Conservation (phyloP, 1,140 invertebrate genomes). For the Drosophila arizonae region DNA sequence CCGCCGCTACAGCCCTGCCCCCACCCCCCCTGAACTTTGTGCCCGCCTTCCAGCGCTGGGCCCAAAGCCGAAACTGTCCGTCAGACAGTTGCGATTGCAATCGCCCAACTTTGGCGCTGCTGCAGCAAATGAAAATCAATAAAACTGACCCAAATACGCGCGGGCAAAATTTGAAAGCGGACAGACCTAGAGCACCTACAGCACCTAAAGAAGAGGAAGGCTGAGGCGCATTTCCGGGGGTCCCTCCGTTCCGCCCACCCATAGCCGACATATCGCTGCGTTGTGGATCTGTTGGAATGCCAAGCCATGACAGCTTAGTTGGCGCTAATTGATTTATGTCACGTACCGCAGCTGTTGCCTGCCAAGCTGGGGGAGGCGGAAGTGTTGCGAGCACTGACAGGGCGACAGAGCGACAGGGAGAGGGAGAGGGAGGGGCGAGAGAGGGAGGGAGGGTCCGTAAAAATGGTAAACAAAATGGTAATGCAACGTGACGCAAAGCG, state of each 20-base stretch:
- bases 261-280: not conserved
- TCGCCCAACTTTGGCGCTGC: constrained; percentile 41
- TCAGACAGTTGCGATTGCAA: constrained; percentile 67
- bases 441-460: not conserved
- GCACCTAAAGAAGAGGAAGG: not conserved
- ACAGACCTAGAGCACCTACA: not conserved
- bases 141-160: constrained; percentile 79
- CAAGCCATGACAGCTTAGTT: constrained; percentile 61
- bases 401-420: not conserved
- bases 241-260: no score
- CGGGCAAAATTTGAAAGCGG: constrained; percentile 55
- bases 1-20: not conserved
- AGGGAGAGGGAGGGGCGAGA: no score
- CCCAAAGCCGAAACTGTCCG: not conserved
- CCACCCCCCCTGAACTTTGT: not conserved
- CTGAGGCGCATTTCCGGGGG: constrained; percentile 68
- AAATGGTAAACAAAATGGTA: constrained; percentile 56
- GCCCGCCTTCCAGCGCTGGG: not conserved
- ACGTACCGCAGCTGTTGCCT: constrained; percentile 54
- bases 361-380: constrained; percentile 15
- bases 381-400: constrained; percentile 12
- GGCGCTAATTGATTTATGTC: constrained; percentile 77
- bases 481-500: constrained; percentile 69
- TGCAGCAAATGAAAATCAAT: constrained; percentile 64
- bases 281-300: constrained; percentile 33